Evolutionary conservation across 2,888 invertebrate genomes (phyloP).

Genomic region (Thera britannica): DNA sequence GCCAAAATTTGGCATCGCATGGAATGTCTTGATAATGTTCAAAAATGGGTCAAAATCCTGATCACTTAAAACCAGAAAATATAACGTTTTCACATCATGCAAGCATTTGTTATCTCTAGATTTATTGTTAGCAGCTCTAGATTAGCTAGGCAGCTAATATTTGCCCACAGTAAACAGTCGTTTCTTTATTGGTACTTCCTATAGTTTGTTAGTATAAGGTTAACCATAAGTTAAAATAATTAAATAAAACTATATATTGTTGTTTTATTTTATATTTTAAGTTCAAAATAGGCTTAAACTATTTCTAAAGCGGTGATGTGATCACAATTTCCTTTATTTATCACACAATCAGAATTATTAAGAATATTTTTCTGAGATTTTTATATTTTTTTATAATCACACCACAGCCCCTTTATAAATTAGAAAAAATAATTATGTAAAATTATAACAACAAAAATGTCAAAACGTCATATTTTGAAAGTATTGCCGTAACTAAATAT

Average conservation of each 20-base stretch:
- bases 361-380: conserved; percentile 48
- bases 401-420: conserved; percentile 72
- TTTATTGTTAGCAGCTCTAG: background rate
- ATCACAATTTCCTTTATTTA: conserved; percentile 53
- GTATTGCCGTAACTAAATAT: conserved; percentile 52
- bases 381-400: conserved; percentile 62
- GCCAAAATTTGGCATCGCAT: no score
- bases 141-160: background rate
- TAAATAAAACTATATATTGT: conserved; percentile 52
- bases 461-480: conserved; percentile 58
- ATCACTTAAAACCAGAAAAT: background rate
- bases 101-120: background rate
- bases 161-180: background rate
- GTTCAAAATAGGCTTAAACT: conserved; percentile 82
- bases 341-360: conserved; percentile 46
- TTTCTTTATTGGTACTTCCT: no score
- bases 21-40: no score
- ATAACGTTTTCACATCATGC: background rate
- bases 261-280: conserved; percentile 73
- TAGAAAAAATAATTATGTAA: conserved; percentile 69
- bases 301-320: conserved; percentile 73
- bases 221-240: conserved; percentile 2
- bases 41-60: no score
- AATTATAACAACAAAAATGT: conserved; percentile 66
- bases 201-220: background rate